A percentile compares a stretch with the other conserved stretches of the same genome.
phyloP scores from a whole-genome alignment of 1,140 invertebrate genomes.

The Psix sp. region DNA sequence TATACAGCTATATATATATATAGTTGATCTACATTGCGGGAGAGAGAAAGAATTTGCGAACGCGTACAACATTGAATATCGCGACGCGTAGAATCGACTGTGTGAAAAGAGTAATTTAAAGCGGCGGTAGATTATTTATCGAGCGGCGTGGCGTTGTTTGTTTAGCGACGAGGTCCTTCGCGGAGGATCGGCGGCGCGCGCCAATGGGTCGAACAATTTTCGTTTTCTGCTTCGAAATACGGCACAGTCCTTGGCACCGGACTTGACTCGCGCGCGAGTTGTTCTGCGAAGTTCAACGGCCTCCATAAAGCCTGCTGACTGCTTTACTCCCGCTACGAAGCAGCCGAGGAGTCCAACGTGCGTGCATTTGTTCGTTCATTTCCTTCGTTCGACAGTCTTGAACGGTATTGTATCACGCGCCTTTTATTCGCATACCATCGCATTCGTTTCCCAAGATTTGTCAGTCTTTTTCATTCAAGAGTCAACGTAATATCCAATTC shows the following conservation, averaged over 20 bases:
- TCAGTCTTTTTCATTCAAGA: slow-evolving; percentile 41
- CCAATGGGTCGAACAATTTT: slow-evolving; percentile 3
- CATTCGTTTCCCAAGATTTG: slow-evolving; percentile 48
- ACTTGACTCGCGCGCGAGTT: slow-evolving; percentile 50
- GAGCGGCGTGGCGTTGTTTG: too few species aligned
- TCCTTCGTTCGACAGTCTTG: slow-evolving; percentile 53
- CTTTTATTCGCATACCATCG: slow-evolving; percentile 53
- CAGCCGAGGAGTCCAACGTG: slow-evolving; percentile 45
- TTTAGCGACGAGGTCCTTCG: too few species aligned
- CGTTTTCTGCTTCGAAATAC: slow-evolving; percentile 31
- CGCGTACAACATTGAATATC: too few species aligned
- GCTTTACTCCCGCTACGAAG: slow-evolving; percentile 43
- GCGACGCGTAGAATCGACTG: too few species aligned
- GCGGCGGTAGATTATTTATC: too few species aligned
- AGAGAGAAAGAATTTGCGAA: too few species aligned
- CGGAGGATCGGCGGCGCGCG: too few species aligned
- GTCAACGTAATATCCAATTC: too few species aligned
- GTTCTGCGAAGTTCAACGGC: slow-evolving; percentile 50
- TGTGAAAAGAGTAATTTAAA: too few species aligned
- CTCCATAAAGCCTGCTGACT: slow-evolving; percentile 53
- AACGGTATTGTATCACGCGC: slow-evolving; percentile 58
- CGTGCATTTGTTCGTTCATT: slow-evolving; percentile 51
- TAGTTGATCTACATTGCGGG: too few species aligned
- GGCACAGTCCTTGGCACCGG: slow-evolving; percentile 51
- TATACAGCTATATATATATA: too few species aligned